phyloP scores from a whole-genome alignment of 2,888 invertebrate genomes.

The Ametastegia equiseti region DNA sequence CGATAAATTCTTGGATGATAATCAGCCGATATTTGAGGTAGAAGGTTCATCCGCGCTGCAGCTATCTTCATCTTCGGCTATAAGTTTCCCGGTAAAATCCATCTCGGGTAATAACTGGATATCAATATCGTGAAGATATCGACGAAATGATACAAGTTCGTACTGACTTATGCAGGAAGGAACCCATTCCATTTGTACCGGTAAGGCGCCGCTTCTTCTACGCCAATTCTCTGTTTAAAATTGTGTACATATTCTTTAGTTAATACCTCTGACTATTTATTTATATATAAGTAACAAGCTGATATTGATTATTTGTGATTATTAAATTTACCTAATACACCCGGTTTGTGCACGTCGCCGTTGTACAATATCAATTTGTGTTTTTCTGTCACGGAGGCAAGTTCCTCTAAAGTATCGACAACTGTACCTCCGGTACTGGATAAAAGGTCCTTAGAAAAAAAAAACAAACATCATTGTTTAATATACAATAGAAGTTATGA shows the following conservation, averaged over 20 bases:
- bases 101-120: slow-evolving; percentile 56
- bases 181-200: slow-evolving; percentile 65
- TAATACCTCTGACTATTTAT: too few relatives aligned
- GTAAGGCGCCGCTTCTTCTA: slow-evolving; percentile 55
- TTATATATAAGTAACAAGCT: too few relatives aligned
- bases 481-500: too few relatives aligned
- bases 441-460: slow-evolving; percentile 67
- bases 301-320: neutral
- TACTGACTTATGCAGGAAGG: slow-evolving; percentile 67
- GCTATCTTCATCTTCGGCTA: slow-evolving; percentile 47
- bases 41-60: slow-evolving; percentile 43
- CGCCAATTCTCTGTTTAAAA: slow-evolving; percentile 28
- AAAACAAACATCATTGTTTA: slow-evolving; percentile 48
- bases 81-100: slow-evolving; percentile 60
- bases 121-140: slow-evolving; percentile 59
- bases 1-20: too few relatives aligned
- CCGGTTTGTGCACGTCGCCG: slow-evolving; percentile 52
- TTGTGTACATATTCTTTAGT: too few relatives aligned
- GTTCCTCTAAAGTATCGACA: slow-evolving; percentile 54
- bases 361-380: slow-evolving; percentile 59
- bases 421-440: slow-evolving; percentile 61
- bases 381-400: slow-evolving; percentile 52
- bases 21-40: neutral
- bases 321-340: slow-evolving; percentile 56
- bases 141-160: slow-evolving; percentile 59